Percentiles rank a stretch among this genome's conserved stretches.
Evolutionary conservation across 53 echinoderm and acorn worm species (phyloP).

Genomic region (Paelopatides confundens): DNA sequence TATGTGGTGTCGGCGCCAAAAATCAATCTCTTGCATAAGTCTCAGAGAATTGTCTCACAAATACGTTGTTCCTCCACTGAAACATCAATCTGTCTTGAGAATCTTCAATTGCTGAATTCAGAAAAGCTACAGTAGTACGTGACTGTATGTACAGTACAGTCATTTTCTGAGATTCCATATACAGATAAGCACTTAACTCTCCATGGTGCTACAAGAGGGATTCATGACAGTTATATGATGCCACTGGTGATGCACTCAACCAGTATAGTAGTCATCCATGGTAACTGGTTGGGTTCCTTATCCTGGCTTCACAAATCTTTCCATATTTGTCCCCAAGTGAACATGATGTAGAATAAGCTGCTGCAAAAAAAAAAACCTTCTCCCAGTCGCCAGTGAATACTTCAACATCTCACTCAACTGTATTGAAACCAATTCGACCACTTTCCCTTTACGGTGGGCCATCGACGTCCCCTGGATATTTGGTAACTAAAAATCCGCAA

Average conservation of each 20-base stretch:
- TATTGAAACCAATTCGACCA: conserved; percentile 67
- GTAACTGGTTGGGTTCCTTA: conserved; percentile 47
- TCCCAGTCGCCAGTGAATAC: not conserved
- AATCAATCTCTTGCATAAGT: not conserved
- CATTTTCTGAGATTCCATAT: conserved; percentile 6
- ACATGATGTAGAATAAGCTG: not conserved
- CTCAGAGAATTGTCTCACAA: not conserved
- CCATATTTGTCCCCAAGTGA: not conserved
- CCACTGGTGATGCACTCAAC: conserved; percentile 43
- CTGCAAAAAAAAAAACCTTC: conserved; percentile 1
- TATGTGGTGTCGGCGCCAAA: not conserved
- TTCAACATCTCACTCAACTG: conserved; percentile 15
- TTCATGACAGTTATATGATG: not conserved
- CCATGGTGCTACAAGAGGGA: conserved; percentile 49
- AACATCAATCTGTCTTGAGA: not conserved
- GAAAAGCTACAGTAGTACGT: conserved; percentile 43
- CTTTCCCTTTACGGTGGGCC: conserved; percentile 19
- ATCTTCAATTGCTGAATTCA: not conserved
- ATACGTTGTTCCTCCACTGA: not conserved
- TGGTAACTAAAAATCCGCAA: conserved; percentile 55
- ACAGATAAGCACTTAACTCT: not conserved
- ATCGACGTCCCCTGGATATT: conserved; percentile 48
- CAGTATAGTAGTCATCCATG: conserved; percentile 16
- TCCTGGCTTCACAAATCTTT: conserved; percentile 18
- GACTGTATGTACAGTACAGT: conserved; percentile 48